phyloP scores from a whole-genome alignment of 2,797 vertebrate genomes.

The Paratrypauchen microcephalus region DNA sequence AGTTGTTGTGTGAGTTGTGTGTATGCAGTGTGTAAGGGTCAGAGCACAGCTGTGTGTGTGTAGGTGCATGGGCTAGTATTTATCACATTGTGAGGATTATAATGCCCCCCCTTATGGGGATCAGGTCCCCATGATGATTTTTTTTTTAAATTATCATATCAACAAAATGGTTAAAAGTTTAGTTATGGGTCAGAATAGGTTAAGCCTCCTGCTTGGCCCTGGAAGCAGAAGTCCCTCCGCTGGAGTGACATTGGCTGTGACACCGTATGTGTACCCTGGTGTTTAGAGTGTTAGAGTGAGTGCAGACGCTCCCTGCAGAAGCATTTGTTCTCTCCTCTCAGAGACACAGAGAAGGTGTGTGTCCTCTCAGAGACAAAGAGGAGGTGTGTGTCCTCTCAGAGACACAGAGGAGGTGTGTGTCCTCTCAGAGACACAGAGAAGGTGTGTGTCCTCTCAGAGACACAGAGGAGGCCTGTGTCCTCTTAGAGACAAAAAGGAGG shows the following conservation, averaged over 20 bases:
- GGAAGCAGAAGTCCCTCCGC: constrained; percentile 67
- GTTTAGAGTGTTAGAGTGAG: constrained; percentile 77
- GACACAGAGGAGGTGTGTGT: no score
- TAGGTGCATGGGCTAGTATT: no score
- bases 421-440: no score
- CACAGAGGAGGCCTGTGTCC: no score
- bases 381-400: constrained; percentile 24
- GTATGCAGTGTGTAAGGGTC: constrained; percentile 28
- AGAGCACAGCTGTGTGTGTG: constrained; percentile 61
- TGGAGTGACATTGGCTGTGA: constrained; percentile 74
- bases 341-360: constrained; percentile 4
- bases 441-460: constrained; percentile 26
- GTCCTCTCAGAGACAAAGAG: constrained; percentile 24
- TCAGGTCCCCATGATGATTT: no score
- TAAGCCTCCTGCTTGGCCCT: constrained; percentile 51
- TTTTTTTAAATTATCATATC: no score
- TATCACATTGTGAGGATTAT: no score
- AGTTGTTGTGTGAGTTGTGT: no score
- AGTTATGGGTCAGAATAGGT: no score
- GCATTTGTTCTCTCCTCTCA: constrained; percentile 59
- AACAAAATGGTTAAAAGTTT: no score
- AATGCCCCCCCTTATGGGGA: no score
- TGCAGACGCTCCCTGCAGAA: constrained; percentile 67
- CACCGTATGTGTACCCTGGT: constrained; percentile 74
- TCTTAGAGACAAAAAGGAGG: no score